Percentiles rank a stretch among this genome's conserved stretches.
These are phyloP conservation scores for Tupaia chinensis DNA, from an alignment of 2,113 vertebrate species.

Conservation along the genomic window DNA sequence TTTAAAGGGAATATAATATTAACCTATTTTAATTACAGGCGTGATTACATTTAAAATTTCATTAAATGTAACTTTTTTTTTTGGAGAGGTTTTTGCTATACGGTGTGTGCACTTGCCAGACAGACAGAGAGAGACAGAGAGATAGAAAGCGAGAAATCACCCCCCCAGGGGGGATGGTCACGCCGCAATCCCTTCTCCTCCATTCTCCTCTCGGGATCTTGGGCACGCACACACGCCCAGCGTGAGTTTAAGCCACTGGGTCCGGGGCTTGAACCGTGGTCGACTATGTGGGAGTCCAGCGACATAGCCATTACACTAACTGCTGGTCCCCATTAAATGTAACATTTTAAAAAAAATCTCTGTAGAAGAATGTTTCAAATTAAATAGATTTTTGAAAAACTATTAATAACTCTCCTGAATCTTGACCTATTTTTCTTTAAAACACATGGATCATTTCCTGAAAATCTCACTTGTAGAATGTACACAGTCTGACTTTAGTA, in stretches of 20 bases:
- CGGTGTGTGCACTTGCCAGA: too few relatives aligned
- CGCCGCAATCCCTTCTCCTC: too few relatives aligned
- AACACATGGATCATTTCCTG: neutral
- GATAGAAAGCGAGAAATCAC: too few relatives aligned
- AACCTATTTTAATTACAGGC: neutral
- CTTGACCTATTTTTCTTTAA: neutral
- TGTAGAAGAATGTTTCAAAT: neutral
- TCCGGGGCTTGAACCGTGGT: too few relatives aligned
- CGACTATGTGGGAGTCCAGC: too few relatives aligned
- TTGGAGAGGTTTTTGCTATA: too few relatives aligned
- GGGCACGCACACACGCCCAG: too few relatives aligned
- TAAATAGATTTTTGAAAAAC: slow-evolving; percentile 44
- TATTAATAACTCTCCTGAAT: slow-evolving; percentile 3
- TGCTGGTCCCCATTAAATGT: neutral
- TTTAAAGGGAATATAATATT: neutral
- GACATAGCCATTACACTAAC: too few relatives aligned
- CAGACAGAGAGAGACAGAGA: too few relatives aligned
- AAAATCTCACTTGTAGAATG: slow-evolving; percentile 2
- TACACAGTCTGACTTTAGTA: neutral
- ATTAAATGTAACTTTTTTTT: neutral
- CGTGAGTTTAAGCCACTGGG: too few relatives aligned
- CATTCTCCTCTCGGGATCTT: too few relatives aligned
- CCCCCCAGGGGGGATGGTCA: too few relatives aligned
- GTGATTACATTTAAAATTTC: slow-evolving; percentile 1
- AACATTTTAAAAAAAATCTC: neutral